Conservation (phyloP, 2,113 vertebrate species). For the Tragelaphus strepsiceros region DNA sequence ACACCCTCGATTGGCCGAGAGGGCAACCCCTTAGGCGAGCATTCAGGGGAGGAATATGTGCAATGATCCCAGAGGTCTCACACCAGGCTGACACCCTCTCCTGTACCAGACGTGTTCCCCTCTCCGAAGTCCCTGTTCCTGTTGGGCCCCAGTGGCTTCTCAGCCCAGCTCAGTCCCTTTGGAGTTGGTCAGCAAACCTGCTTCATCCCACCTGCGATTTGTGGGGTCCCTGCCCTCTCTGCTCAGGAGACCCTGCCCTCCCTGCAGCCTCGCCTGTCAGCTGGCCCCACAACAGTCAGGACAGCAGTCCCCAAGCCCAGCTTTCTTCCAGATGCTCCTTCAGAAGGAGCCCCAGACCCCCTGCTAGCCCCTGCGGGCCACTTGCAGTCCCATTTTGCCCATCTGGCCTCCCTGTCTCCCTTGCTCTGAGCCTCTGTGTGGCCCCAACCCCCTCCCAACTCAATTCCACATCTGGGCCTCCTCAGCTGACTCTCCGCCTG, state of each 20-base stretch:
- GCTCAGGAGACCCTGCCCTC: neutral
- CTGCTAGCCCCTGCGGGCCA: rapidly evolving
- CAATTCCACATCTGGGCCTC: neutral
- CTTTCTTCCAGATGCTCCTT: neutral
- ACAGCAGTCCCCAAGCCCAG: neutral
- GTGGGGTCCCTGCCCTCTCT: neutral
- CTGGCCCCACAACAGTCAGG: neutral
- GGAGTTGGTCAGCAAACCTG: neutral
- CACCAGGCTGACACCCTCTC: no score
- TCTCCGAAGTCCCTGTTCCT: neutral
- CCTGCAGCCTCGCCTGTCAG: neutral
- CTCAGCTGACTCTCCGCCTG: neutral
- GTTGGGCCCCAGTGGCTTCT: neutral
- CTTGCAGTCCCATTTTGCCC: no score
- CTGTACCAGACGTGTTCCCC: neutral
- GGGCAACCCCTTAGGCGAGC: rapidly evolving
- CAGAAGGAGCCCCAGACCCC: neutral
- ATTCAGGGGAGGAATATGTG: rapidly evolving
- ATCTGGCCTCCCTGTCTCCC: neutral
- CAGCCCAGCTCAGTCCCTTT: neutral
- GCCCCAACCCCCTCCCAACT: neutral
- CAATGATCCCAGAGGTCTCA: neutral
- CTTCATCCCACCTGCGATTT: neutral
- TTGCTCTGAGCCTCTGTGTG: neutral
- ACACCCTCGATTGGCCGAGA: rapidly evolving